phyloP scores from a whole-genome alignment of 1,140 invertebrate species.

The Drosophila nannoptera region DNA sequence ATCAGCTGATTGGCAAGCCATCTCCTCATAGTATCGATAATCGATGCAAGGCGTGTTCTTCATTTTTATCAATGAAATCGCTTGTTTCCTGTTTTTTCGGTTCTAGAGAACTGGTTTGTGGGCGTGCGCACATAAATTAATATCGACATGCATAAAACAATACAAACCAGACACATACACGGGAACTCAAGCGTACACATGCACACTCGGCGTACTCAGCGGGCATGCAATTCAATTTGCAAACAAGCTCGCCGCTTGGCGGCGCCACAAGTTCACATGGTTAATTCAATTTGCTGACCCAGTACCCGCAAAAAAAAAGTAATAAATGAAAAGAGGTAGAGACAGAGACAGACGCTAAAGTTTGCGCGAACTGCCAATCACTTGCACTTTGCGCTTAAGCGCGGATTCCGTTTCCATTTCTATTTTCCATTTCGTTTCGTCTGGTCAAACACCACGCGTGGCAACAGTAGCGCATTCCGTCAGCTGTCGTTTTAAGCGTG shows the following conservation, averaged over 20 bases:
- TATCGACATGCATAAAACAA: conserved; percentile 23
- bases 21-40: conserved; percentile 38
- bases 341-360: neutral
- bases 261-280: conserved; percentile 72
- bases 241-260: conserved; percentile 27
- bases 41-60: conserved; percentile 33
- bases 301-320: conserved; percentile 45
- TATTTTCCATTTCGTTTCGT: conserved; percentile 59
- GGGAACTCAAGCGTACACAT: conserved; percentile 3
- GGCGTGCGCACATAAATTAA: conserved; percentile 36
- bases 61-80: conserved; percentile 63
- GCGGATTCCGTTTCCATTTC: conserved; percentile 47
- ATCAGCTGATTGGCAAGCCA: conserved; percentile 35
- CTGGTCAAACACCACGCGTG: conserved; percentile 44
- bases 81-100: conserved; percentile 24
- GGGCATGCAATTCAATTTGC: conserved; percentile 67
- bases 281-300: conserved; percentile 76
- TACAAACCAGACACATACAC: conserved; percentile 2
- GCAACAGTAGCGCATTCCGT: conserved; percentile 40
- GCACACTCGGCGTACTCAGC: neutral
- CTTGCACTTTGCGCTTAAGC: conserved; percentile 60
- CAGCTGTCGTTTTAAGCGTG: conserved; percentile 3
- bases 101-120: conserved; percentile 43
- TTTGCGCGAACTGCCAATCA: conserved; percentile 54
- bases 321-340: conserved; percentile 7